Evolutionary conservation across 1,140 invertebrate species (phyloP), one percentile per base, ranked within the genome.

Genomic region (Bradysia coprophila): DNA sequence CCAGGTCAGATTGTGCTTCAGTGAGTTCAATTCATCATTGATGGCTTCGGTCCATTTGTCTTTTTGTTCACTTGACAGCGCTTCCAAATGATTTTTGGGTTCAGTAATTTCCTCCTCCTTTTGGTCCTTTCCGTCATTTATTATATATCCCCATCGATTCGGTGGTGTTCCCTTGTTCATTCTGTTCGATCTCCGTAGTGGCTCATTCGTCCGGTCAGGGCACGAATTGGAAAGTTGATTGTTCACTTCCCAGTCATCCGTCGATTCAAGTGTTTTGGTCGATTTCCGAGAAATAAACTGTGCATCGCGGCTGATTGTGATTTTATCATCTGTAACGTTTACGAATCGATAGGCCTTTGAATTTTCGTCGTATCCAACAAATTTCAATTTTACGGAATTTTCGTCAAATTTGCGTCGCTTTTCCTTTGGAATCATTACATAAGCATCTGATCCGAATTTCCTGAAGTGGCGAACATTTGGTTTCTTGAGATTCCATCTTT

Each of bases 321-420:
- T 45, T 48, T 50, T 49, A 31, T 46, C 48, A 31, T 41, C 50
- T 44, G 43, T 39, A 33, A 46, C 31, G 45, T 61, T 46, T 45
- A 48, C 51, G 10, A 56, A 39, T 32, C 54, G 40, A 43, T 55
- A 58, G 4, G 49, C 53, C 44, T 51, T 50, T 10, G 49, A 46
- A 16, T 47, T 38, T 16, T 28, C 42, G 11, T 46, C 33, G 31
- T 54, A 52, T n/a, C 47, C 53, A 34, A 57, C 46, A 28, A 54
- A 49, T 20, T 43, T 40, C 18, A 45, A 21, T 32, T 47, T 43
- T 39, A 22, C 40, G 13, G 44, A 43, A 31, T 51, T 52, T 11
- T 41, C 15, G 43, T 49, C 45, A 1, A 50, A 38, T 23, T 44
- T 49, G 8, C 9, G 44, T 41, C 48, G 39, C 6, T 41, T 44